Base-by-base conservation (phyloP, 2,888 invertebrate species). In the Drosophila tripunctata region DNA sequence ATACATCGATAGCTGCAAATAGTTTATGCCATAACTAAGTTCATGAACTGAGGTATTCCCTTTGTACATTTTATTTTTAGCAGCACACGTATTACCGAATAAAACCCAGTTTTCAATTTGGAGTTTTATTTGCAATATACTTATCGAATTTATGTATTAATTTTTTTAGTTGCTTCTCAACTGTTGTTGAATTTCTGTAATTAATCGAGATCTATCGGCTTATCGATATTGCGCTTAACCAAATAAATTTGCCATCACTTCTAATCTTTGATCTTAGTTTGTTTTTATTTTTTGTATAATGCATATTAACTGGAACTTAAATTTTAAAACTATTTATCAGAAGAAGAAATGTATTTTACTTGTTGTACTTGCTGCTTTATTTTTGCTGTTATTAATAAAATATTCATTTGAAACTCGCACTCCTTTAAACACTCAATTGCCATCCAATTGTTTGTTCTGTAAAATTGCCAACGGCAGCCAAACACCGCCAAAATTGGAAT, bases 401-500 rank as follows among this genome's bases (percentile, higher is more conserved):
- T 69, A 74, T 8, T 31, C 60, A 1, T 47, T 38, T 5, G 24
- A 45, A 21, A 14, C 19, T n/a, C 19, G 10, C 31, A 36, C 19
- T 3, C 43, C 27, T 3, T 7, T 48, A 0, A 44, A 47, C 6
- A 8, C 27, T 33, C 31, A n/a, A n/a, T 8, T 45, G 1, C 27
- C 3, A 8, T 4, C 36, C 0, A 15, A 92, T 19, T 96, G 96
- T 86, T 91, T 95, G 75, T 96, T 96, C 90, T 96, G 96, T 89
- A 94, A 95, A 87, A 96, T 96, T 48, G 92, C 93, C 10, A 92
- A 93, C 33, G 94, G 94, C 40, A 90, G 21, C 6, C 41, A 93
- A 55, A 93, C 92, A 31, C 91, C 93, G 3, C 93, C 94, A 0
- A 93, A 94, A 81, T 93, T 95, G 48, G 90, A 95, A 52, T 95